Conservation (phyloP, 2,113 vertebrate species). For the Calypte anna region DNA sequence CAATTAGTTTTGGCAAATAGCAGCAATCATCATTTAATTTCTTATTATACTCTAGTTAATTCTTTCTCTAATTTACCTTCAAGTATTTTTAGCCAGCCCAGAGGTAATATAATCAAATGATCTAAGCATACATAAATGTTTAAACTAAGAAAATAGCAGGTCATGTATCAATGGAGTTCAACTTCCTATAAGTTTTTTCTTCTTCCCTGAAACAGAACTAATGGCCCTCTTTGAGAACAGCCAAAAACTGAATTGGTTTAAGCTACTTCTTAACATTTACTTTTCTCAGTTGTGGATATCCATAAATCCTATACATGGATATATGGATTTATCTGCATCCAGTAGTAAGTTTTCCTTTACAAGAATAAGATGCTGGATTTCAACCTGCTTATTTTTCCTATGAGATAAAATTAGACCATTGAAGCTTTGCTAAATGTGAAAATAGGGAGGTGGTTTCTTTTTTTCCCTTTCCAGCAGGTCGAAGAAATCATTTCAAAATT, state of each 20-base stretch:
- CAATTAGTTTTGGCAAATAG: background rate
- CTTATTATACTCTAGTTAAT: background rate
- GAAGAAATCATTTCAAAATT: background rate
- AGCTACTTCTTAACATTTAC: background rate
- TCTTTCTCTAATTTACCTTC: background rate
- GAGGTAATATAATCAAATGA: background rate
- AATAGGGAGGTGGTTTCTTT: background rate
- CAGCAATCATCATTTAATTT: background rate
- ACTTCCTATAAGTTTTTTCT: background rate
- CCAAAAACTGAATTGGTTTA: background rate
- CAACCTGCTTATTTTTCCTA: background rate
- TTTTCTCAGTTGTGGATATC: background rate
- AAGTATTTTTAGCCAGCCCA: background rate
- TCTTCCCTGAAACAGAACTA: background rate
- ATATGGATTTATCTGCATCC: background rate
- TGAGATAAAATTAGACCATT: background rate
- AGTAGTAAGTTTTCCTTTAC: background rate
- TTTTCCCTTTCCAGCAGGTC: background rate
- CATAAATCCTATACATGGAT: background rate
- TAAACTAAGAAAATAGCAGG: background rate
- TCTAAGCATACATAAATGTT: background rate
- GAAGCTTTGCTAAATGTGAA: background rate
- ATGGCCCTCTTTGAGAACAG: background rate
- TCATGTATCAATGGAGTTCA: background rate
- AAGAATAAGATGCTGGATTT: background rate